Conservation (phyloP, 2,113 vertebrate species). For the Tympanuchus pallidicinctus region DNA sequence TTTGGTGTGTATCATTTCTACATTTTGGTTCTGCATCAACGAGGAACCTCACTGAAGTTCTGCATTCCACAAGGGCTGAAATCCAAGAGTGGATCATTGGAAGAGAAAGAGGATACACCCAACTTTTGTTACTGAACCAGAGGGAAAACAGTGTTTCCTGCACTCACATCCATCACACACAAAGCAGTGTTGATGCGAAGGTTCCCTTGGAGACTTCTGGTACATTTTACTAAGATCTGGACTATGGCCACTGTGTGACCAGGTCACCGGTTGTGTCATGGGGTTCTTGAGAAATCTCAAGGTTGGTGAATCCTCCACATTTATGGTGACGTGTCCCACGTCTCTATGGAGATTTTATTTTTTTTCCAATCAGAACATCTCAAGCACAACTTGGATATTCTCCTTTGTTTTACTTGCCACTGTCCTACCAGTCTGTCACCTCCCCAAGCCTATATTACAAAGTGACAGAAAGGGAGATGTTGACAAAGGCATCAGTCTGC, state of each 20-base stretch:
- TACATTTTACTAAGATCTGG: neutral
- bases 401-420: neutral
- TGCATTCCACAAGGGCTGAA: neutral
- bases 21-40: neutral
- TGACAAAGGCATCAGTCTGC: neutral
- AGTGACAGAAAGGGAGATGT: neutral
- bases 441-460: neutral
- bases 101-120: neutral
- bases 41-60: no score
- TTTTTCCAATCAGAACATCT: neutral
- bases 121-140: neutral
- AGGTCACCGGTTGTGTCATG: neutral
- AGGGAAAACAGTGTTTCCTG: neutral
- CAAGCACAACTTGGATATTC: neutral
- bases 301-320: neutral
- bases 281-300: neutral
- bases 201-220: neutral
- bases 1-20: neutral
- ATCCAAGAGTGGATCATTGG: neutral
- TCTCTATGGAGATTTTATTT: fast-evolving
- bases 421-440: neutral
- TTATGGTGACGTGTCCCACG: neutral
- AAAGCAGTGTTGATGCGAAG: neutral
- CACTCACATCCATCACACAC: neutral
- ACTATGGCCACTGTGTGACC: neutral